Evolutionary conservation across 2,797 vertebrate species (phyloP).

Genomic region (Micrastur ruficollis): DNA sequence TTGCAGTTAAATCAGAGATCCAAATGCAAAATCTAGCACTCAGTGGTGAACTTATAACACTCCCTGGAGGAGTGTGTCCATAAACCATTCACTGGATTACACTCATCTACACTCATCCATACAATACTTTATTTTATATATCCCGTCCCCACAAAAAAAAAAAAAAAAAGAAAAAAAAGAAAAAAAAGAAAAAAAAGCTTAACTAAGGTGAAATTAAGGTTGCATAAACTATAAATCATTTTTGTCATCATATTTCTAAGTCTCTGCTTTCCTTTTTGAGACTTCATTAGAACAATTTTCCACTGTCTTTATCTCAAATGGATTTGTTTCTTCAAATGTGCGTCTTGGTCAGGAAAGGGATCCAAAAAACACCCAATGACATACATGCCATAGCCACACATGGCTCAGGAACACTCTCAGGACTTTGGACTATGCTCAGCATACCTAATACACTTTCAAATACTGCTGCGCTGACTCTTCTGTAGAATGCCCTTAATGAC

Average conservation of each 20-base stretch:
- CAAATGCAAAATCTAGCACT: constrained; percentile 71
- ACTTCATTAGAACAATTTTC: constrained; percentile 37
- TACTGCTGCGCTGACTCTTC: not conserved
- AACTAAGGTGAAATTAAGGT: constrained; percentile 55
- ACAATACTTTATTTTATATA: constrained; percentile 45
- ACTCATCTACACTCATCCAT: constrained; percentile 54
- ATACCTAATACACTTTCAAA: not conserved
- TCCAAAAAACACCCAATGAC: not conserved
- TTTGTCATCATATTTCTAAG: constrained; percentile 30
- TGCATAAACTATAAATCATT: constrained; percentile 30
- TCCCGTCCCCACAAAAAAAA: not conserved
- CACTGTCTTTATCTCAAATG: constrained; percentile 20
- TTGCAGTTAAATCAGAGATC: constrained; percentile 68
- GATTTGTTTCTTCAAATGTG: constrained; percentile 9
- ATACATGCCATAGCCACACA: not conserved
- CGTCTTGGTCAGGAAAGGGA: not conserved
- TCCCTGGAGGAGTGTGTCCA: constrained; percentile 65
- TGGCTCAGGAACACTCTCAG: not conserved
- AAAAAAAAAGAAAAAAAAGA: not conserved
- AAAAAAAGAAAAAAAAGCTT: not conserved
- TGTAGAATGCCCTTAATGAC: not conserved
- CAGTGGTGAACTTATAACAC: constrained; percentile 65
- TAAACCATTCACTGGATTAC: constrained; percentile 64
- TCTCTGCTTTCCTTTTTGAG: constrained; percentile 20
- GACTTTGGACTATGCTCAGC: not conserved